Conservation (phyloP, 2,113 vertebrate genomes). For the Gobio gobio region DNA sequence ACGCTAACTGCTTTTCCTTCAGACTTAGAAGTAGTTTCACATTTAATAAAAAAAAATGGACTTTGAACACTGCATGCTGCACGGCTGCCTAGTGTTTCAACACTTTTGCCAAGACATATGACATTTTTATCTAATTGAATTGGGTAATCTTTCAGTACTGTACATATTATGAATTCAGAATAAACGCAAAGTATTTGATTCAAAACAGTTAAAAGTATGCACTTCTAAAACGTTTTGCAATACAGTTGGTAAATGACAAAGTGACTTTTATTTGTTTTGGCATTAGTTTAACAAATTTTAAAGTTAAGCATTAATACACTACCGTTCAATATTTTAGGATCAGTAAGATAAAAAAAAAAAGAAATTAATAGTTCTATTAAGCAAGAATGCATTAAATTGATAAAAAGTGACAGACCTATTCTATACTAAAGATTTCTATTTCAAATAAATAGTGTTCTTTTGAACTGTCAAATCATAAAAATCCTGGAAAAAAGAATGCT, state of each 20-base stretch:
- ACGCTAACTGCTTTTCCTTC: slow-evolving; percentile 37
- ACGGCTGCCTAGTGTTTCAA: not conserved
- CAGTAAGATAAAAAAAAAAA: not conserved
- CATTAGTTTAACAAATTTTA: not conserved
- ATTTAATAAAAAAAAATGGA: not conserved
- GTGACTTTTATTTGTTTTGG: not conserved
- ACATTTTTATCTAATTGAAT: not conserved
- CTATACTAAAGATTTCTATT: no score
- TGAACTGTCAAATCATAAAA: not conserved
- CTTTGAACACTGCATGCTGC: not conserved
- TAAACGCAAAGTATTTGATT: not conserved
- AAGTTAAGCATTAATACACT: not conserved
- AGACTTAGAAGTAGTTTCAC: slow-evolving; percentile 2
- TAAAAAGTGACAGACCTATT: not conserved
- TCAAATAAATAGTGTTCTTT: no score
- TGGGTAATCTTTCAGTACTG: not conserved
- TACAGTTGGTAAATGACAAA: not conserved
- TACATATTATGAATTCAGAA: not conserved
- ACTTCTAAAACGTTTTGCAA: not conserved
- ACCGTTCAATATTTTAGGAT: not conserved
- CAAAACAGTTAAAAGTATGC: not conserved
- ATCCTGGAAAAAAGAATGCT: not conserved
- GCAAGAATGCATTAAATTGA: not conserved
- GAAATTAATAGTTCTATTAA: not conserved
- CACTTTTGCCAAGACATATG: not conserved